phyloP scores from a whole-genome alignment of 2,888 invertebrate species.

The Ochropleura plecta region DNA sequence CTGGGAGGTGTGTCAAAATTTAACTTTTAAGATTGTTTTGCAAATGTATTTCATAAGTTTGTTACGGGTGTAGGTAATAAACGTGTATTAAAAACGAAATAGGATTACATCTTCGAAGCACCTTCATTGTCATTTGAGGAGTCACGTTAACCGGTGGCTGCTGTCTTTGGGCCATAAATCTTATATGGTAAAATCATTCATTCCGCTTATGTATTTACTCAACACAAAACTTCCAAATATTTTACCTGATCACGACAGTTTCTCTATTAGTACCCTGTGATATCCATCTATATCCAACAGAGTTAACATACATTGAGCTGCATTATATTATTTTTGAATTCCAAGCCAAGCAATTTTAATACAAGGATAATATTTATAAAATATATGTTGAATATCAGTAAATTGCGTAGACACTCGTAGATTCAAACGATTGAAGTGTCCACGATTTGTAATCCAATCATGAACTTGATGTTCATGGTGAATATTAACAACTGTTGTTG shows the following conservation, averaged over 20 bases:
- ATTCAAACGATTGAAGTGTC: conserved; percentile 25
- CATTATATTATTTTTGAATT: conserved; percentile 43
- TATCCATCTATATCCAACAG: conserved; percentile 52
- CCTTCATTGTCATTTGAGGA: neutral
- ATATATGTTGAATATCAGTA: conserved; percentile 22
- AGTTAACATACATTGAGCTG: conserved; percentile 44
- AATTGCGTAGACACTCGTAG: conserved; percentile 1
- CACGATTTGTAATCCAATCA: conserved; percentile 48
- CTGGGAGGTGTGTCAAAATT: too few relatives aligned
- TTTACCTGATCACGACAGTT: conserved; percentile 43
- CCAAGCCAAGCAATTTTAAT: conserved; percentile 30
- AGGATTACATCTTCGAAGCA: neutral
- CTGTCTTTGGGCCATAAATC: conserved; percentile 39
- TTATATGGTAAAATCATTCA: conserved; percentile 24
- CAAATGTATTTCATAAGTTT: too few relatives aligned
- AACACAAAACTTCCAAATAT: conserved; percentile 57
- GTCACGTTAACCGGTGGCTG: neutral
- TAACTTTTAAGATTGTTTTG: too few relatives aligned
- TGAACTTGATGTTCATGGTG: conserved; percentile 39
- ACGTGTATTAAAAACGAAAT: neutral
- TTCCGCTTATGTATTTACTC: conserved; percentile 22
- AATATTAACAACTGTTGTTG: conserved; percentile 44
- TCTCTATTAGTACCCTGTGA: neutral
- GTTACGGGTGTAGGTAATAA: too few relatives aligned
- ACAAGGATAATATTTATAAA: conserved; percentile 6